Percentiles rank a stretch among this genome's conserved stretches.
phyloP scores from a whole-genome alignment of 1,140 invertebrate genomes.

The Pygmarrhopalites habei region DNA sequence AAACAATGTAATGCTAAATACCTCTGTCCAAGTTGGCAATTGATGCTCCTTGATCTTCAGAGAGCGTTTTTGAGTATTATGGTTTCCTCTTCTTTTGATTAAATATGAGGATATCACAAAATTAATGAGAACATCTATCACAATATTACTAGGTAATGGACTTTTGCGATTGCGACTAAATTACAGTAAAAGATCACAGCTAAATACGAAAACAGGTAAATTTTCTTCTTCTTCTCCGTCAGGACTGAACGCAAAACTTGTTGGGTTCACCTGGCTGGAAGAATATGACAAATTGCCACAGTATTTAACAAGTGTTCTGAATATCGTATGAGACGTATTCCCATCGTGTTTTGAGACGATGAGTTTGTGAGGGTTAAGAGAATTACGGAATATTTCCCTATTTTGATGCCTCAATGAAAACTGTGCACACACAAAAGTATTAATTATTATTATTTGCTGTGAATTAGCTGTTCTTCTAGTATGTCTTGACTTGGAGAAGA shows the following conservation, averaged over 20 bases:
- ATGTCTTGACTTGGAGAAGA: background rate
- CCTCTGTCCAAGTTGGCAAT: too few species aligned
- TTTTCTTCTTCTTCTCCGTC: background rate
- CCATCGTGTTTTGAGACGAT: background rate
- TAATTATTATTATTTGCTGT: too few species aligned
- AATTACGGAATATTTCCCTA: background rate
- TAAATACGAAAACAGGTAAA: background rate
- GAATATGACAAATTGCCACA: background rate
- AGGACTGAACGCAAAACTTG: background rate
- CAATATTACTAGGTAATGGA: background rate
- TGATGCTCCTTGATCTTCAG: too few species aligned
- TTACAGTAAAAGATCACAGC: background rate
- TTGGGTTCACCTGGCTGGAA: slow-evolving; percentile 9
- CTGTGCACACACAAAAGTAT: too few species aligned
- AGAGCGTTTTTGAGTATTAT: too few species aligned
- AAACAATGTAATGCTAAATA: too few species aligned
- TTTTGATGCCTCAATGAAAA: background rate
- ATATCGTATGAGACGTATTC: background rate
- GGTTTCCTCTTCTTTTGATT: background rate
- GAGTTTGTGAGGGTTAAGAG: background rate
- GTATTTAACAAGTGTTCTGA: slow-evolving; percentile 3
- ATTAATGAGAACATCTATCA: background rate
- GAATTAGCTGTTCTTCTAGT: background rate
- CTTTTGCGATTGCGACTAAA: background rate
- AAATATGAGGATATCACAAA: slow-evolving; percentile 1